Base-by-base conservation (phyloP, 1,140 invertebrate species). In the Drosophila saltans region DNA sequence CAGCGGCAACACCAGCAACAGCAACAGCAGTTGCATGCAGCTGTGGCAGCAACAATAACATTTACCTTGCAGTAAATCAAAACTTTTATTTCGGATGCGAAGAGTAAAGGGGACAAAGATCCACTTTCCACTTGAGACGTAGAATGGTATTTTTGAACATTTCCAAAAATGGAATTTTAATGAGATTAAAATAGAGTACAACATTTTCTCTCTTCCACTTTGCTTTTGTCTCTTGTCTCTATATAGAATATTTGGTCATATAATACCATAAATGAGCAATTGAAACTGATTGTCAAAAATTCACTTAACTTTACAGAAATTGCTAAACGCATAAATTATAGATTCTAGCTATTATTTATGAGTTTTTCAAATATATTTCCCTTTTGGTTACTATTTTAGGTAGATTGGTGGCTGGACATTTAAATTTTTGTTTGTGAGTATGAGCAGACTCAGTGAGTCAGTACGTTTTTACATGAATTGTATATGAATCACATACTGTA, bases 1-100 rank as follows among this genome's bases (percentile, higher is more conserved):
- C n/a, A 52, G 72, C 65, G 73, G 57, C 66, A 88, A 67, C 66
- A 62, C 26, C 69, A 70, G 48, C 69, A 58, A 10, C 56, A 78
- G 56, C 69, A 73, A 43, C 60, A 78, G 61, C 73, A 78, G 28
- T 10, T 48, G 28, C 28, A 63, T 39, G 61, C 75, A 75, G 73
- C 84, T 74, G 77, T 58, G 70, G 66, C 83, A 80, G 60, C 77
- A 75, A 80, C 77, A 88, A 86, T 83, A 86, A 79, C 66, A 83
- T 88, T 88, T 83, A 80, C 73, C 69, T 77, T 59, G 76, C 71
- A 78, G 65, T 80, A 71, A 72, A 81, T 86, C 72, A 72, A 69
- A 71, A 86, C 59, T 81, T 84, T 75, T 74, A 52, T 52, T 52
- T 52, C 24, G 21, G 21, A 9, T 52, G 45, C 45, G 2, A 24